These are phyloP conservation scores for Tachina fera DNA, from an alignment of 2,888 invertebrate species.

Conservation along the genomic window DNA sequence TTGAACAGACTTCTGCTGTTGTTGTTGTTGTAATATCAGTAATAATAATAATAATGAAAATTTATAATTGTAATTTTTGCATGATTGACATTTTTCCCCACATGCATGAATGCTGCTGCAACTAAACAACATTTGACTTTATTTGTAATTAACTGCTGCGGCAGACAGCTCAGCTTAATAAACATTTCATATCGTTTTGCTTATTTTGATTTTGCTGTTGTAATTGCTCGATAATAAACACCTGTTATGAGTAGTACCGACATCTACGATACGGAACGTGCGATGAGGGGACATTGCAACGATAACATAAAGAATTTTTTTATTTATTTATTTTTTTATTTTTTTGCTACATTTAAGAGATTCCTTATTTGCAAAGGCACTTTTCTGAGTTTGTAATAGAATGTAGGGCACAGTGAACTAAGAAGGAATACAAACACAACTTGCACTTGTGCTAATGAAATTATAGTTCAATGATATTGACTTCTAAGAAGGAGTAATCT, in stretches of 20 bases:
- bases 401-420: constrained; percentile 62
- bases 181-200: constrained; percentile 41
- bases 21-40: constrained; percentile 52
- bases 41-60: constrained; percentile 69
- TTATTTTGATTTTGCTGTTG: constrained; percentile 64
- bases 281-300: background rate
- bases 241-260: constrained; percentile 60
- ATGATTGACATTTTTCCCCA: constrained; percentile 78
- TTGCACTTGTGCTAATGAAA: constrained; percentile 19
- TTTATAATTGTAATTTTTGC: constrained; percentile 77
- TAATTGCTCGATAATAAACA: constrained; percentile 70
- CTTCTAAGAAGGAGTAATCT: constrained; percentile 24
- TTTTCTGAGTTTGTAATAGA: constrained; percentile 1
- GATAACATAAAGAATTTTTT: background rate
- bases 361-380: constrained; percentile 33
- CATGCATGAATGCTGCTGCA: constrained; percentile 75
- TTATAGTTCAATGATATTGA: constrained; percentile 21
- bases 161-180: constrained; percentile 22
- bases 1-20: constrained; percentile 18
- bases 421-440: background rate
- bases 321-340: background rate
- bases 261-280: background rate
- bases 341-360: background rate
- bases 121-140: constrained; percentile 40
- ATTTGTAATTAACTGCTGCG: constrained; percentile 2